Evolutionary conservation across 2,797 vertebrate species (phyloP).

Genomic region (Anableps anableps): DNA sequence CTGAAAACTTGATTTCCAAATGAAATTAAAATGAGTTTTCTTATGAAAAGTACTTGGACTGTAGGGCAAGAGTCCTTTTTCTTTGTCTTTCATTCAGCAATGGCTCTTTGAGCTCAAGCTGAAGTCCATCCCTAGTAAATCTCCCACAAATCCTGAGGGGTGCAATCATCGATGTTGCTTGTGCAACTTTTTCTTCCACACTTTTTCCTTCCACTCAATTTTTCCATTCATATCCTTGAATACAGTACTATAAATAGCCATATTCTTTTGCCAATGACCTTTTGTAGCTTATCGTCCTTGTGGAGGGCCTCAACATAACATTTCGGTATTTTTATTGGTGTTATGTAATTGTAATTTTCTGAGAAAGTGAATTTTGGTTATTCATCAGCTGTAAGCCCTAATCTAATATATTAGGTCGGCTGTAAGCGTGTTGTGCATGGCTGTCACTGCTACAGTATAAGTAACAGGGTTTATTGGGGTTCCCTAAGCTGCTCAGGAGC

Average conservation of each 20-base stretch:
- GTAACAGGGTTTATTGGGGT: slow-evolving; percentile 19
- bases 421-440: slow-evolving; percentile 12
- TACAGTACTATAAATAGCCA: neutral
- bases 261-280: neutral
- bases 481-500: slow-evolving; percentile 37
- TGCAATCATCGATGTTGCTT: neutral
- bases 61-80: neutral
- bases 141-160: neutral
- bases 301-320: too few species aligned
- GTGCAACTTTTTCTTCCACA: neutral
- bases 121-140: neutral
- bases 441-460: slow-evolving; percentile 44
- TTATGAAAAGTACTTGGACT: too few species aligned
- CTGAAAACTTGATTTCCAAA: too few species aligned
- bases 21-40: too few species aligned
- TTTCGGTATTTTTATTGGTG: neutral
- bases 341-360: neutral
- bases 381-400: neutral
- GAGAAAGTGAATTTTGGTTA: neutral
- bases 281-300: too few species aligned
- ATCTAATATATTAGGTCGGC: neutral
- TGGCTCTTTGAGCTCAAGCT: neutral
- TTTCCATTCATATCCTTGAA: neutral
- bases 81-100: neutral
- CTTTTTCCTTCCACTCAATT: neutral